Evolutionary conservation across 2,888 invertebrate species (phyloP), one percentile per base, ranked within the genome.

Genomic region (Hecatera dysodea): DNA sequence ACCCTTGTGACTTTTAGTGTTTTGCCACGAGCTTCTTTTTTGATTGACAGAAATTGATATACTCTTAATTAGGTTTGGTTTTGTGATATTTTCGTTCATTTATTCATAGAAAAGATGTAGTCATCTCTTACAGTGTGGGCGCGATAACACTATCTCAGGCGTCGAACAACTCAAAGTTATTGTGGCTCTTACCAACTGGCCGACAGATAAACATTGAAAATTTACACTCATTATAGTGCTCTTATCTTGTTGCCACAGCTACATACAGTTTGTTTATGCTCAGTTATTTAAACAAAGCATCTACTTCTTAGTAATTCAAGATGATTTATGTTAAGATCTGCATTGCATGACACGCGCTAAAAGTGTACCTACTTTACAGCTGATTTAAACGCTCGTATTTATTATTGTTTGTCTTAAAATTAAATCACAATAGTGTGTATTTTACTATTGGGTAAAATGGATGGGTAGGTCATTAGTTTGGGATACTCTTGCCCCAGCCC

Each of bases 91-190:
- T 22, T 12, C 11, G 5, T 36, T 7, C 0, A n/a, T 24, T 46
- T 52, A 24, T 39, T 42, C 22, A 15, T 7, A 33, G 39, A 68
- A 11, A 11, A 29, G 15, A 52, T 33, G 24, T 17, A n/a, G 52
- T 44, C 42, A 53, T 27, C 33, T 17, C 12, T n/a, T 44, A 52
- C 27, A 53, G 27, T 36, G 27, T 71, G 27, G 36, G 22, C 44
- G 36, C 36, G 67, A 66, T 71, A 75, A 53, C 44, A 24, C 27
- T 75, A 75, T 72, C 75, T 66, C 11, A 24, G 11, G 27, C 19
- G 75, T 71, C 67, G 19, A 66, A 75, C 36, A 22, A 71, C 36
- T 36, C 24, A n/a, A 75, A 29, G 22, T 53, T 74, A 65, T n/a
- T 66, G 17, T 33, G 8, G 22, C 9, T 22, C 44, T 67, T 15